These are phyloP conservation scores for Eptatretus burgeri DNA, from an alignment of 2,113 vertebrate genomes.

Conservation along the genomic window DNA sequence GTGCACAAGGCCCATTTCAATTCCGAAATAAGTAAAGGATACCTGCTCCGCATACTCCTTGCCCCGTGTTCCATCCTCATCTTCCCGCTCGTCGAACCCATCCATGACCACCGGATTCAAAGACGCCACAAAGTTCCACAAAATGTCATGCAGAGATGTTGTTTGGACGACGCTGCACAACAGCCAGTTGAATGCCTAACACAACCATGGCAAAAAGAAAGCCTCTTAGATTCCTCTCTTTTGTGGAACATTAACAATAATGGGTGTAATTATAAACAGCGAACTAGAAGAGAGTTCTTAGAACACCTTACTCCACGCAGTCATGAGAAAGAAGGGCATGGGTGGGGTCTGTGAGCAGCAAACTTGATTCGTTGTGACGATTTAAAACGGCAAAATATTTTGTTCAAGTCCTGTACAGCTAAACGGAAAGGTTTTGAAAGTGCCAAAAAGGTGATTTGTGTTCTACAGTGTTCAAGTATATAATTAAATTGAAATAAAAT, in stretches of 20 bases:
- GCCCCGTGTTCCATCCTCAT: constrained; percentile 79
- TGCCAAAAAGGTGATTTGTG: too few relatives aligned
- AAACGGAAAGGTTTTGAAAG: not conserved
- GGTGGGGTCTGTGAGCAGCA: too few relatives aligned
- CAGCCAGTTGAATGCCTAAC: constrained; percentile 90
- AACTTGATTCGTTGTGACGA: too few relatives aligned
- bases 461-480: too few relatives aligned
- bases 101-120: constrained; percentile 69
- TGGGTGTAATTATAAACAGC: too few relatives aligned
- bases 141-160: constrained; percentile 79
- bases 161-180: constrained; percentile 96
- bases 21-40: constrained; percentile 3
- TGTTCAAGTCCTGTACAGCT: not conserved
- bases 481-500: not conserved
- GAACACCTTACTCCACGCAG: too few relatives aligned
- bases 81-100: constrained; percentile 43
- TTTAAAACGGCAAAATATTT: not conserved
- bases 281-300: too few relatives aligned
- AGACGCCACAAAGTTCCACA: constrained; percentile 96
- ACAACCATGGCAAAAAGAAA: constrained; percentile 11
- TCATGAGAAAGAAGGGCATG: too few relatives aligned
- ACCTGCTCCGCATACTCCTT: constrained; percentile 78
- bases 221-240: not conserved
- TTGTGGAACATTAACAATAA: not conserved
- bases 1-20: too few relatives aligned